Base-by-base conservation (phyloP, 37 sponge, comb jelly and placozoan species). In the Bolinopsis microptera region DNA sequence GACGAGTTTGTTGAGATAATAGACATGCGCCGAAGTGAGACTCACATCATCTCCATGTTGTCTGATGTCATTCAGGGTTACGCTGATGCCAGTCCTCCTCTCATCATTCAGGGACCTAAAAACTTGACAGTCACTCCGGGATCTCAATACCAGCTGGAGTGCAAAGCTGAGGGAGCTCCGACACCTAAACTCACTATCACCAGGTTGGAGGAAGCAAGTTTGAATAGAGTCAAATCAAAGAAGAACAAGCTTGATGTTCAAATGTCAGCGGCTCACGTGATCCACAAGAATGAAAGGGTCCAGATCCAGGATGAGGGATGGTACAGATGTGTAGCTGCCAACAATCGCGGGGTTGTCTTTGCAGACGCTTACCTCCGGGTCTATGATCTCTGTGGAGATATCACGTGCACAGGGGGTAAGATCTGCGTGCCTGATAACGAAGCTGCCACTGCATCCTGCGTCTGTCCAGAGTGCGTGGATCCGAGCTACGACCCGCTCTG, bases 1-100 rank as follows among this genome's bases (percentile, higher is more conserved):
- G 90, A 86, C 61, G 90, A 86, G 90, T 86, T 86, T 39, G 90
- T 86, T 40, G 61, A 41, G 90, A 41, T 86, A 22, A 86, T 86
- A 3, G 90, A 86, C 35, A 38, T n/a, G 24, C 3, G 61, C 16
- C 90, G 61, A 16, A 86, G 90, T 24, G 90, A 39, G 18, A 18
- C 61, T 8, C 36, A 39, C 90, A 34, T 41, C 18, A 86, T 86
- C n/a, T 2, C 8, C 48, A 27, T 41, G 61, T n/a, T 86, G 48
- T 35, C 61, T 23, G 48, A 38, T 21, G 13, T 39, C 30, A 33
- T 70, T 5, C 22, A n/a, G 26, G 0, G 35, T 8, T 86, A 40
- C 61, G 35, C 32, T n/a, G 90, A 86, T 23, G 90, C 90, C 90
- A 86, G 90, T 34, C 90, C 90, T 86, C 90, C 90, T 27, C 1